phyloP scores from a whole-genome alignment of 1,140 invertebrate species.

The Globodera rostochiensis region DNA sequence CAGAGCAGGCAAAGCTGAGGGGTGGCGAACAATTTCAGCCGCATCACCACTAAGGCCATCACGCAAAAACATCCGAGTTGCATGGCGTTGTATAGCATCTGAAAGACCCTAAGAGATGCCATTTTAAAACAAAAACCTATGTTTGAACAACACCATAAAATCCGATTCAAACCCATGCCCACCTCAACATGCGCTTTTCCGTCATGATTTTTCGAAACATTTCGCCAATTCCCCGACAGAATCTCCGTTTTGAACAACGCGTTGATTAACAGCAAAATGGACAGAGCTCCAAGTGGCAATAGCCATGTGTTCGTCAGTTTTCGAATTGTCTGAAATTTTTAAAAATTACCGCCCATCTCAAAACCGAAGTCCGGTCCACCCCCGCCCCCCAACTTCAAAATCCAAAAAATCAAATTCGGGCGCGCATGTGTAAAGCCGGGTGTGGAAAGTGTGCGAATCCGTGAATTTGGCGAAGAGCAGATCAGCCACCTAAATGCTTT shows the following conservation, averaged over 20 bases:
- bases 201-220: conserved; percentile 14
- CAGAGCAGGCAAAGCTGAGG: conserved; percentile 78
- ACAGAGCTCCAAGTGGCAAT: conserved; percentile 70
- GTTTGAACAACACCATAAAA: background rate
- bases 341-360: background rate
- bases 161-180: conserved; percentile 14
- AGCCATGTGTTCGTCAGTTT: conserved; percentile 70
- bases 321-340: conserved; percentile 53
- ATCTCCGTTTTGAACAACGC: conserved; percentile 38
- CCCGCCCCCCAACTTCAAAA: conserved; percentile 63
- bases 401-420: conserved; percentile 81
- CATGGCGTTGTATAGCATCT: conserved; percentile 75
- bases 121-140: too few species aligned
- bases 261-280: conserved; percentile 62
- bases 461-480: conserved; percentile 78
- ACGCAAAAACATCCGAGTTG: conserved; percentile 74
- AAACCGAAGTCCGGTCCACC: conserved; percentile 34
- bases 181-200: conserved; percentile 14
- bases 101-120: background rate
- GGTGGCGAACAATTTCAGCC: conserved; percentile 80
- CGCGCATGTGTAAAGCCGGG: conserved; percentile 80
- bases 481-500: conserved; percentile 70
- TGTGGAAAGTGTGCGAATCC: conserved; percentile 78
- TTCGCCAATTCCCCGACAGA: background rate
- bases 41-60: conserved; percentile 80